Conservation (phyloP, 2,113 vertebrate species). For the Prunella fulvescens region DNA sequence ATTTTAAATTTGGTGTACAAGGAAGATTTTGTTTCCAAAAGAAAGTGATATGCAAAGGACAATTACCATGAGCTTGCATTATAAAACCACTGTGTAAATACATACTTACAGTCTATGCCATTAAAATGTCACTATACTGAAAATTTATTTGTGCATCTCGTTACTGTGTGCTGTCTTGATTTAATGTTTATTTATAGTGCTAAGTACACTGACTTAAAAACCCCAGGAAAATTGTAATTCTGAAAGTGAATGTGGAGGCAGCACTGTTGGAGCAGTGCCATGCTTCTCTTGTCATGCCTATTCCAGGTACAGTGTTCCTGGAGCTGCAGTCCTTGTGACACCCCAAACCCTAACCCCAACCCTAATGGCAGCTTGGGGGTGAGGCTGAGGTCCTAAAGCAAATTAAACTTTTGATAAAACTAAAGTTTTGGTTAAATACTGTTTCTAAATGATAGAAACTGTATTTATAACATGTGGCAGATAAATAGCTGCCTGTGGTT, state of each 20-base stretch:
- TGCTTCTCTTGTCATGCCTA: not conserved
- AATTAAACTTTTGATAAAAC: not conserved
- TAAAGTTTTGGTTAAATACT: not conserved
- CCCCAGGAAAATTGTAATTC: not conserved
- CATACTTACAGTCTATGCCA: not conserved
- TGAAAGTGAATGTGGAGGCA: not conserved
- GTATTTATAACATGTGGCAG: not conserved
- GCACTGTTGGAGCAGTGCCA: not conserved
- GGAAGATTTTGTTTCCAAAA: not conserved
- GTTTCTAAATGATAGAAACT: not conserved
- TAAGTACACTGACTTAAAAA: not conserved
- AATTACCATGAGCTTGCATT: not conserved
- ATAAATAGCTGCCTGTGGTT: not conserved
- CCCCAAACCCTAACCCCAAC: not conserved
- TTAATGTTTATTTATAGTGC: not conserved
- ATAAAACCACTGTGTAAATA: not conserved
- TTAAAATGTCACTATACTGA: not conserved
- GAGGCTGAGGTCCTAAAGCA: not conserved
- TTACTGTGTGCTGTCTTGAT: not conserved
- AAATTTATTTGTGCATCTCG: not conserved
- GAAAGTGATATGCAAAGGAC: not conserved
- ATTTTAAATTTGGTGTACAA: not conserved
- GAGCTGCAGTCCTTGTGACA: not conserved
- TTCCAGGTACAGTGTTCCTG: not conserved
- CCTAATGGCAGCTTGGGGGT: not conserved